Evolutionary conservation across 2,113 vertebrate species (phyloP).

Genomic region (Poeciliopsis prolifica): DNA sequence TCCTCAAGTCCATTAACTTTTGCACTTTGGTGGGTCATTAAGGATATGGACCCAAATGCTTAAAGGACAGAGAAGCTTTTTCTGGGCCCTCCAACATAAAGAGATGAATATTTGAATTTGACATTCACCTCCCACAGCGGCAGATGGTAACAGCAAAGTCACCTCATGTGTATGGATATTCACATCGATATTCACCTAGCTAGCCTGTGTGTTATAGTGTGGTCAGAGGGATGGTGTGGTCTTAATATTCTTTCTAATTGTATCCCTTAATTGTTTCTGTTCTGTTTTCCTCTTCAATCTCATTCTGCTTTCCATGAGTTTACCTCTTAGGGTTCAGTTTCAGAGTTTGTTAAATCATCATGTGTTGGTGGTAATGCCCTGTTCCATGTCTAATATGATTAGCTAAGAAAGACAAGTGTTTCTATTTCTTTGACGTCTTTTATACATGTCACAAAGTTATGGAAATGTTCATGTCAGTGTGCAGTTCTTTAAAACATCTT

Average conservation of each 20-base stretch:
- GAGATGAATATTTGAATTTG: slow-evolving; percentile 47
- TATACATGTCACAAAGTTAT: too few relatives aligned
- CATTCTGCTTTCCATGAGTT: not conserved
- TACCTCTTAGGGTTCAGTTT: not conserved
- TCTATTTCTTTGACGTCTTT: too few relatives aligned
- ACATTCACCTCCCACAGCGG: slow-evolving; percentile 41
- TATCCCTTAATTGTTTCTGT: too few relatives aligned
- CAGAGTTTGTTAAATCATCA: too few relatives aligned
- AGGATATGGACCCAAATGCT: not conserved
- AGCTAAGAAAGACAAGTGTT: too few relatives aligned
- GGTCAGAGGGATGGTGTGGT: too few relatives aligned
- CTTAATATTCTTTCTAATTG: too few relatives aligned
- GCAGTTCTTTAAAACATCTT: too few relatives aligned
- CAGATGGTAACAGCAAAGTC: slow-evolving; percentile 41
- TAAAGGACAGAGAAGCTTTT: not conserved
- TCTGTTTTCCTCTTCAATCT: not conserved
- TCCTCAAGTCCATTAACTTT: slow-evolving; percentile 40
- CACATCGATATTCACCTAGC: slow-evolving; percentile 27
- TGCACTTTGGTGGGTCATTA: not conserved
- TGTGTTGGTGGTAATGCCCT: too few relatives aligned
- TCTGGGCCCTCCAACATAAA: slow-evolving; percentile 12
- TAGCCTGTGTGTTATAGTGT: not conserved
- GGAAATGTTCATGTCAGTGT: too few relatives aligned
- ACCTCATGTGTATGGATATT: slow-evolving; percentile 54
- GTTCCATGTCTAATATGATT: too few relatives aligned